These are phyloP conservation scores for Papio anubis DNA, from an alignment of 2,113 vertebrate genomes.

Conservation along the genomic window DNA sequence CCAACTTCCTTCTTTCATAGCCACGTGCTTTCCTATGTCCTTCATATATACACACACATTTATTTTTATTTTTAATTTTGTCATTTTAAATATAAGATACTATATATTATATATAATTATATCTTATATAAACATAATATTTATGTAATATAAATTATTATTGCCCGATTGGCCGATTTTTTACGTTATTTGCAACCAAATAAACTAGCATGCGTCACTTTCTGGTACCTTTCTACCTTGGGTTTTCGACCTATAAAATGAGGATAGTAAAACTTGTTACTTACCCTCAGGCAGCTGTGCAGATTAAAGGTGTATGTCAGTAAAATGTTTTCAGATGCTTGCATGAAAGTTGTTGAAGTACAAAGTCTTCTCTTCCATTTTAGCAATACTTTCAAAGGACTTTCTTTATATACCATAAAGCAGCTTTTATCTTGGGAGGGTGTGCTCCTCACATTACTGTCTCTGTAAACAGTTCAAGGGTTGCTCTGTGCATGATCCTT, in stretches of 20 bases:
- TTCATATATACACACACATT: not conserved
- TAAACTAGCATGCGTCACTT: not conserved
- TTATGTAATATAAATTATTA: no score
- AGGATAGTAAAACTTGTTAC: conserved; percentile 31
- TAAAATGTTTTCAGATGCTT: conserved; percentile 56
- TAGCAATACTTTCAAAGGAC: conserved; percentile 40
- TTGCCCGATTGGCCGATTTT: not conserved
- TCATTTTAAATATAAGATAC: not conserved
- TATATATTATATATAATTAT: no score
- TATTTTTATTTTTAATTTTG: not conserved
- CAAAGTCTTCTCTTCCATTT: conserved; percentile 31
- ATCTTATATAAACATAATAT: no score
- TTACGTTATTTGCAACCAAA: conserved; percentile 3
- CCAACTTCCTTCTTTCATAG: not conserved
- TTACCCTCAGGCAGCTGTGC: conserved; percentile 12
- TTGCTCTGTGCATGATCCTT: not conserved
- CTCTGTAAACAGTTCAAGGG: conserved; percentile 33
- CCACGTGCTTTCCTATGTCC: not conserved
- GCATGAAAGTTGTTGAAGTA: conserved; percentile 54
- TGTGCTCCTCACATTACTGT: not conserved
- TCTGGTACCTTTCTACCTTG: not conserved
- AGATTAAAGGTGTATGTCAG: conserved; percentile 53
- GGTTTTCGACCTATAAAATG: conserved; percentile 50
- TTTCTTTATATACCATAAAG: conserved; percentile 52
- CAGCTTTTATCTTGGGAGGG: conserved; percentile 48